These are phyloP conservation scores for Clarias fuscus DNA, from an alignment of 2,797 vertebrate species.

Conservation along the genomic window DNA sequence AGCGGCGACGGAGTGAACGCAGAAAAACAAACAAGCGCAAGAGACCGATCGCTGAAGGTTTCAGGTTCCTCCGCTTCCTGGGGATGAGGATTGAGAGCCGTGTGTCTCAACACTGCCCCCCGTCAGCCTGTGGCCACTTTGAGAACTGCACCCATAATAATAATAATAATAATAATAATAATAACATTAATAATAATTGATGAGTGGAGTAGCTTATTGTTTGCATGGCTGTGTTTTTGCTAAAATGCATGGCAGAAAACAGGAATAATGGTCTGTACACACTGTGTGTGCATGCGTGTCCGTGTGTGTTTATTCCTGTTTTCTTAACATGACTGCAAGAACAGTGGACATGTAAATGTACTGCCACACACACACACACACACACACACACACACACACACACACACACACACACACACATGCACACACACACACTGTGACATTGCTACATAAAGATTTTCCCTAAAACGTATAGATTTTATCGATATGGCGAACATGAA, in stretches of 20 bases:
- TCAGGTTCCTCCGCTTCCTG: constrained; percentile 54
- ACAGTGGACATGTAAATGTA: background rate
- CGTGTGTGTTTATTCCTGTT: background rate
- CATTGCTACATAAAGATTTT: constrained; percentile 11
- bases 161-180: background rate
- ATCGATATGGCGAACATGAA: constrained; percentile 13
- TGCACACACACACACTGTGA: background rate
- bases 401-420: background rate
- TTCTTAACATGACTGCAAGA: background rate
- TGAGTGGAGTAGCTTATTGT: background rate
- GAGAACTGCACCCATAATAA: constrained; percentile 67
- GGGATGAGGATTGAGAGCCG: constrained; percentile 46
- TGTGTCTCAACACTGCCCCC: constrained; percentile 34
- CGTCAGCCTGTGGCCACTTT: constrained; percentile 65
- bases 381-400: background rate
- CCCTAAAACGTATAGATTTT: background rate
- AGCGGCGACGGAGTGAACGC: background rate
- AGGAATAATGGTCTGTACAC: background rate
- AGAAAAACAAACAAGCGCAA: background rate
- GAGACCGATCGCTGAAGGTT: background rate
- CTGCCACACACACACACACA: background rate
- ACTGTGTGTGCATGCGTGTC: background rate
- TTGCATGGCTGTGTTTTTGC: background rate
- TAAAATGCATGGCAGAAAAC: background rate
- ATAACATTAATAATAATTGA: background rate